phyloP scores from a whole-genome alignment of 1,140 invertebrate genomes.

The Paraescarpia echinospica region DNA sequence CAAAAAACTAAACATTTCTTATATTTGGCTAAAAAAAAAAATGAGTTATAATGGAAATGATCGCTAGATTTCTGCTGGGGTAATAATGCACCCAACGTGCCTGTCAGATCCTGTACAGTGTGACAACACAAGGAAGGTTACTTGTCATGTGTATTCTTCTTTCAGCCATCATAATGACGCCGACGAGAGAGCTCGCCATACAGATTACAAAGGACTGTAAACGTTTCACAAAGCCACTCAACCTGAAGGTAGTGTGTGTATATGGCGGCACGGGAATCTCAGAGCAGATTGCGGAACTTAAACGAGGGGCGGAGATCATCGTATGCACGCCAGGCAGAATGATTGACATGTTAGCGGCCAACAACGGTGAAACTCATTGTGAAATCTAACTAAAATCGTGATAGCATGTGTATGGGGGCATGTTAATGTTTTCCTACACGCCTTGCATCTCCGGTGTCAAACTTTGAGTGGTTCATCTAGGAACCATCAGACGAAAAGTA shows the following conservation, averaged over 20 bases:
- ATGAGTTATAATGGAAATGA: not conserved
- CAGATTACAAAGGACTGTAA: constrained; percentile 97
- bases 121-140: not conserved
- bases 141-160: not conserved
- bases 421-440: too few species aligned
- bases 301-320: constrained; percentile 96
- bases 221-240: constrained; percentile 89
- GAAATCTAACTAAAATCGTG: not conserved
- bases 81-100: not conserved
- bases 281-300: constrained; percentile 96
- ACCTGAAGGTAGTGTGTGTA: constrained; percentile 89
- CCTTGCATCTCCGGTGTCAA: too few species aligned
- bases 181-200: constrained; percentile 97
- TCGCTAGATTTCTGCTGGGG: not conserved
- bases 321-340: constrained; percentile 99
- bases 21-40: too few species aligned
- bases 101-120: not conserved
- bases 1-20: too few species aligned
- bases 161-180: constrained; percentile 87
- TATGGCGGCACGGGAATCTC: constrained; percentile 98
- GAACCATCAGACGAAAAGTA: too few species aligned
- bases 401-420: too few species aligned
- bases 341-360: constrained; percentile 99
- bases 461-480: too few species aligned
- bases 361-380: constrained; percentile 70